Conservation (phyloP, 2,797 vertebrate genomes). For the Pygocentrus nattereri region DNA sequence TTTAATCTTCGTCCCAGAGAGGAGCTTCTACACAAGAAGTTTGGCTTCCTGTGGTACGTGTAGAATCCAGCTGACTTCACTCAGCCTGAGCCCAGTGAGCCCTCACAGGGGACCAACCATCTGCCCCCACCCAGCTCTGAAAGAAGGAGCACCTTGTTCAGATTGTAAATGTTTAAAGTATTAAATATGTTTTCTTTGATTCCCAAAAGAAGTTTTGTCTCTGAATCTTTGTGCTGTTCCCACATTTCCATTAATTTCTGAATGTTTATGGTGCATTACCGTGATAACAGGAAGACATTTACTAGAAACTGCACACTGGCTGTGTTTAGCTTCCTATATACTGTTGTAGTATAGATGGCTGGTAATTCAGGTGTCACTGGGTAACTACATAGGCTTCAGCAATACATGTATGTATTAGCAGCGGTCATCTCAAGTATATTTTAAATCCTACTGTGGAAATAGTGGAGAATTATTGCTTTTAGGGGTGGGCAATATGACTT, state of each 20-base stretch:
- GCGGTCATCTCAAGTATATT: no score
- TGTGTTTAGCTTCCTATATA: neutral
- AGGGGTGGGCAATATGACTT: no score
- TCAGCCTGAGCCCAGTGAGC: accelerated
- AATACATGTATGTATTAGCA: no score
- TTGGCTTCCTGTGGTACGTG: slow-evolving; percentile 80
- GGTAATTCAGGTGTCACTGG: no score
- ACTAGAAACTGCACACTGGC: neutral
- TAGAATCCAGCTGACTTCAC: slow-evolving; percentile 58
- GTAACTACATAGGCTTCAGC: no score
- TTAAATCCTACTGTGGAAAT: no score
- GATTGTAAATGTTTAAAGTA: slow-evolving; percentile 80
- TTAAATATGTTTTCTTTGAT: slow-evolving; percentile 78
- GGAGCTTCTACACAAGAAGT: slow-evolving; percentile 74
- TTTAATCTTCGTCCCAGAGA: slow-evolving; percentile 80
- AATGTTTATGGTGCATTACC: neutral
- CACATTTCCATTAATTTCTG: neutral
- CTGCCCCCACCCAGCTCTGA: neutral
- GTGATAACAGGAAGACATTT: neutral
- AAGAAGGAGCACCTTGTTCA: slow-evolving; percentile 25
- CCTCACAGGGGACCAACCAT: neutral
- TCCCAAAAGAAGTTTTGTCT: slow-evolving; percentile 22
- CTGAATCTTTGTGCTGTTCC: neutral
- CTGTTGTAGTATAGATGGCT: neutral
- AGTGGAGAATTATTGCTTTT: no score